These are phyloP conservation scores for Drosophila kambysellisi DNA, from an alignment of 2,888 invertebrate species.

Conservation along the genomic window DNA sequence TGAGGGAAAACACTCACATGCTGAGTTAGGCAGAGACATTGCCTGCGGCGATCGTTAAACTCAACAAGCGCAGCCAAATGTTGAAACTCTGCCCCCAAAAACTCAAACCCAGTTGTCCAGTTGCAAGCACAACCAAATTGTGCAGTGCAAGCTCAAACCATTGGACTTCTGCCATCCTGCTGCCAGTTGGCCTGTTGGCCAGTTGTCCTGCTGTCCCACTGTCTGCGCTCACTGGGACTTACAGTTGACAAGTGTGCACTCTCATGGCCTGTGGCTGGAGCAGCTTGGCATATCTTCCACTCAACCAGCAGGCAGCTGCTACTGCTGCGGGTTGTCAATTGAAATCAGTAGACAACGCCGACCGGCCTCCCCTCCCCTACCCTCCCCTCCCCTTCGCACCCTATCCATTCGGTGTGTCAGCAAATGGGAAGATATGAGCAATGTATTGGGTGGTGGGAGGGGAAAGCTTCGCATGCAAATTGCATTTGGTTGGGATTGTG, in stretches of 20 bases:
- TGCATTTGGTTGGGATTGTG: constrained; percentile 36
- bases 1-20: not conserved
- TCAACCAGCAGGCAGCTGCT: constrained; percentile 24
- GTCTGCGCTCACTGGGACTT: constrained; percentile 32
- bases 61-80: constrained; percentile 52
- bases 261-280: constrained; percentile 64
- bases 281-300: constrained; percentile 58
- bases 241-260: constrained; percentile 75
- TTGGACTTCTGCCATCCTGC: constrained; percentile 8
- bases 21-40: constrained; percentile 23
- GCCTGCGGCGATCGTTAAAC: constrained; percentile 69
- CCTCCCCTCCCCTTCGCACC: no score
- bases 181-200: not conserved
- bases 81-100: constrained; percentile 10
- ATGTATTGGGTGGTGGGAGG: not conserved
- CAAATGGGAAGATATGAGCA: not conserved
- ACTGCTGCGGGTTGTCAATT: constrained; percentile 64
- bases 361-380: not conserved
- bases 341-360: constrained; percentile 64
- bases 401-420: not conserved
- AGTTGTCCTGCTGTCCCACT: constrained; percentile 12
- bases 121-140: constrained; percentile 10
- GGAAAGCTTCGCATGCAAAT: constrained; percentile 37
- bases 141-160: constrained; percentile 9
- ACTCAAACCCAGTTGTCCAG: constrained; percentile 13